These are phyloP conservation scores for Nanorana parkeri DNA, from an alignment of 2,113 vertebrate genomes.

Conservation along the genomic window DNA sequence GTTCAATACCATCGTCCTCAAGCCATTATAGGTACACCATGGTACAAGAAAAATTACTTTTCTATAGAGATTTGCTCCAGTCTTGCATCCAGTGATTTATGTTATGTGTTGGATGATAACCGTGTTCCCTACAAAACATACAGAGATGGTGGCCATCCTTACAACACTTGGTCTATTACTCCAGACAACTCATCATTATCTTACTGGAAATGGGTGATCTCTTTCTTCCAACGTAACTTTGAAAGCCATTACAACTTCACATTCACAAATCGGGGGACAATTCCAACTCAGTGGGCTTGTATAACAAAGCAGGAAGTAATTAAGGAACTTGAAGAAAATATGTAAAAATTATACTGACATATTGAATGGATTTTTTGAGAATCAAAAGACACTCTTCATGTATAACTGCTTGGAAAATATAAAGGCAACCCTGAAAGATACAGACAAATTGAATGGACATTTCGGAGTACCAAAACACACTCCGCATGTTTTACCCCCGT, in stretches of 20 bases:
- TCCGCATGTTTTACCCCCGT: too few relatives aligned
- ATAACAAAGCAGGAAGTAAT: slow-evolving; percentile 62
- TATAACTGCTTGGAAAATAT: too few relatives aligned
- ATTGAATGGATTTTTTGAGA: too few relatives aligned
- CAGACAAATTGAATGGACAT: too few relatives aligned
- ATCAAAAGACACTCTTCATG: too few relatives aligned
- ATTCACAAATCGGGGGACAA: slow-evolving; percentile 59
- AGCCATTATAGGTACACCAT: accelerated
- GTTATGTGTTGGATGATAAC: accelerated
- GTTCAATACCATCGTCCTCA: slow-evolving; percentile 58
- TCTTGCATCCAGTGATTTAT: neutral
- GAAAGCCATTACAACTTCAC: slow-evolving; percentile 48
- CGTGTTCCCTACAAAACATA: slow-evolving; percentile 59
- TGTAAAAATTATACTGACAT: too few relatives aligned
- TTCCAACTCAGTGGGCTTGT: slow-evolving; percentile 49
- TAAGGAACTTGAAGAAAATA: too few relatives aligned
- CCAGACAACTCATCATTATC: slow-evolving; percentile 64
- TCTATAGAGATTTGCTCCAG: slow-evolving; percentile 58
- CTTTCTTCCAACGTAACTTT: slow-evolving; percentile 66
- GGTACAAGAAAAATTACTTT: accelerated
- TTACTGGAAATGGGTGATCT: slow-evolving; percentile 81
- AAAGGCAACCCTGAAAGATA: too few relatives aligned
- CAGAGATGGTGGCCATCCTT: slow-evolving; percentile 55
- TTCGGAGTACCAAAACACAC: too few relatives aligned
- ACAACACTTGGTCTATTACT: slow-evolving; percentile 66